Evolutionary conservation across 2,797 vertebrate species (phyloP).

Genomic region (Coregonus sp.): DNA sequence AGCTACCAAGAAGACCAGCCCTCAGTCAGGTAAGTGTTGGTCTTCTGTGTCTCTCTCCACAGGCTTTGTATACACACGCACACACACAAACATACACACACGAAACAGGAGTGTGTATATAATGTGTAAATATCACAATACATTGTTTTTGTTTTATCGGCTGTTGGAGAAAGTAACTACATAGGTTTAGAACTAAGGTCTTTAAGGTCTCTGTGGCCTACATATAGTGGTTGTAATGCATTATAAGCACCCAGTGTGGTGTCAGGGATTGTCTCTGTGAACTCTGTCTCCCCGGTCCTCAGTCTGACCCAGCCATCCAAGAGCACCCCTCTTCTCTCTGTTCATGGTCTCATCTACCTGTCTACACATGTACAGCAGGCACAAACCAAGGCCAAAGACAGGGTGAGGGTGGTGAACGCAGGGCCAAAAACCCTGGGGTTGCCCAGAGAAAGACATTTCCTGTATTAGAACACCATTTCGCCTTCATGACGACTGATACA

Average conservation of each 20-base stretch:
- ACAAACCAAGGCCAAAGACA: constrained; percentile 49
- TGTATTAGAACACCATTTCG: background rate
- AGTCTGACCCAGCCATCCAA: constrained; percentile 58
- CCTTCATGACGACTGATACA: background rate
- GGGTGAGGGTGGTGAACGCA: constrained; percentile 20
- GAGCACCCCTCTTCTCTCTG: constrained; percentile 40
- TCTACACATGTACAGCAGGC: constrained; percentile 44
- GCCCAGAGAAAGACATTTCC: background rate
- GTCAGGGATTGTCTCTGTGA: constrained; percentile 47
- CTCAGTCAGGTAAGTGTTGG: constrained; percentile 89
- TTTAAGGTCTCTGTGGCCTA: background rate
- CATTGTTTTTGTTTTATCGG: no score
- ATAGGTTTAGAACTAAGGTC: background rate
- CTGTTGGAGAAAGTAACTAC: background rate
- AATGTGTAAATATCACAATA: no score
- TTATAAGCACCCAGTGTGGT: constrained; percentile 6
- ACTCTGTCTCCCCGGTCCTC: constrained; percentile 51
- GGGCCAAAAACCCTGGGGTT: background rate
- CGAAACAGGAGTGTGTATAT: background rate
- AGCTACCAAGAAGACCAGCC: constrained; percentile 86
- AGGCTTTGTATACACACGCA: background rate
- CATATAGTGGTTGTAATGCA: background rate
- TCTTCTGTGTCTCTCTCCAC: background rate
- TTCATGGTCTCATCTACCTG: constrained; percentile 62
- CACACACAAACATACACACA: background rate